Percentiles rank a stretch among this genome's conserved stretches.
Evolutionary conservation across 2,888 invertebrate genomes (phyloP).

Genomic region (Hirtodrosophila alboralis): DNA sequence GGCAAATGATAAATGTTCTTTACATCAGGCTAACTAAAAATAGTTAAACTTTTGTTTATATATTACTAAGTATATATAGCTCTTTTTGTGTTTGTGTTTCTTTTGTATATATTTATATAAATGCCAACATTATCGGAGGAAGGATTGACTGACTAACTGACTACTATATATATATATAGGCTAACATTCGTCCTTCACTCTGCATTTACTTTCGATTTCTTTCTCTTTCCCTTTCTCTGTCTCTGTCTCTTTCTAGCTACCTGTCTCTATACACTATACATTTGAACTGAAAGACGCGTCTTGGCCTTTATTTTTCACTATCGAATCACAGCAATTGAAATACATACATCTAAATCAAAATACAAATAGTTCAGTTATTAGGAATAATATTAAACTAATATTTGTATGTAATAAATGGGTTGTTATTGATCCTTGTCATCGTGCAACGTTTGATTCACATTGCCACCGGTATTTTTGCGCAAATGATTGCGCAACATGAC

Average conservation of each 20-base stretch:
- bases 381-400: conserved; percentile 58
- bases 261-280: conserved; percentile 77
- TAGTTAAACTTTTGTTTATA: conserved; percentile 63
- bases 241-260: conserved; percentile 12
- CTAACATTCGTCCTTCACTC: conserved; percentile 12
- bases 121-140: conserved; percentile 83
- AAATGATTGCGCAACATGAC: conserved; percentile 84
- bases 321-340: conserved; percentile 81
- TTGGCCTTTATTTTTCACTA: conserved; percentile 75
- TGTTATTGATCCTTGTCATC: conserved; percentile 83
- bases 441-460: conserved; percentile 48
- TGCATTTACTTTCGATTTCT: conserved; percentile 2
- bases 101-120: conserved; percentile 56
- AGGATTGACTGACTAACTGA: conserved; percentile 78
- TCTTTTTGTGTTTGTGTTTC: conserved; percentile 35
- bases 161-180: conserved; percentile 28
- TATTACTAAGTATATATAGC: conserved; percentile 50
- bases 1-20: conserved; percentile 57
- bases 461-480: conserved; percentile 80
- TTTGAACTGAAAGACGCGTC: conserved; percentile 81
- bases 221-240: conserved; percentile 8
- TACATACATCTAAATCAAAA: conserved; percentile 64
- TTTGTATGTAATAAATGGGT: conserved; percentile 77
- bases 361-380: conserved; percentile 39
- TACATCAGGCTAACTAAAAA: conserved; percentile 67